Conservation (phyloP, 2,113 vertebrate genomes). For the Prunella fulvescens region DNA sequence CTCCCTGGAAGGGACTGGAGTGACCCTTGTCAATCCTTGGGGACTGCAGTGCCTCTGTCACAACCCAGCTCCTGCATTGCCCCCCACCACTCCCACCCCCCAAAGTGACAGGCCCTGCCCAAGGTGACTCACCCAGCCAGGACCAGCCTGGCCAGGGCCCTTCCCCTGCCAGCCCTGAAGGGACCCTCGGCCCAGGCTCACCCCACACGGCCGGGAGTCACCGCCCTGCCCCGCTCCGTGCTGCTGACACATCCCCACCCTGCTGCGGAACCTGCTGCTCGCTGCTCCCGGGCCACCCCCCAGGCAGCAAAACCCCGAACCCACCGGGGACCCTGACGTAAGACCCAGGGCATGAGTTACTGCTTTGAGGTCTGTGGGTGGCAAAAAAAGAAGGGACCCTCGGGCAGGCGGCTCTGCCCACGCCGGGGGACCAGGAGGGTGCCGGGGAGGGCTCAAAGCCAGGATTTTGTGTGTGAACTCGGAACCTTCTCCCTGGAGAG, state of each 20-base stretch:
- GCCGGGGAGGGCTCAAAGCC: rapidly evolving
- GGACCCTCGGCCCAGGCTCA: too few species aligned
- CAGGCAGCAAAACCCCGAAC: not conserved
- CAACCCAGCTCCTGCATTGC: rapidly evolving
- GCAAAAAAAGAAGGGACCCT: not conserved
- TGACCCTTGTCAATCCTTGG: not conserved
- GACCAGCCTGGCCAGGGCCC: not conserved
- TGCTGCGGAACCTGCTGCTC: not conserved
- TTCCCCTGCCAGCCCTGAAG: not conserved
- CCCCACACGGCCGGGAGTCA: not conserved
- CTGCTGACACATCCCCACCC: not conserved
- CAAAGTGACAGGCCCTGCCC: not conserved
- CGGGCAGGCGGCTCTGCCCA: rapidly evolving
- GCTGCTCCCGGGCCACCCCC: rapidly evolving
- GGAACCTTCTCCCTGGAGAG: not conserved
- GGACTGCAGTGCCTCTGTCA: not conserved
- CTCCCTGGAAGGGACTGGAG: not conserved
- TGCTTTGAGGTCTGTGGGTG: not conserved
- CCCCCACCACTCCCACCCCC: not conserved
- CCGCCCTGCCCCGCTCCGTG: rapidly evolving
- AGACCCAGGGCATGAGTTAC: too few species aligned
- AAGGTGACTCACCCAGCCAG: not conserved
- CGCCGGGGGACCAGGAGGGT: rapidly evolving
- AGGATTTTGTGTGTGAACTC: rapidly evolving
- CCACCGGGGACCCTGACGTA: not conserved